Evolutionary conservation across 2,113 vertebrate species (phyloP), one percentile per base, ranked within the genome.

Genomic region (Neodon shergylaensis): DNA sequence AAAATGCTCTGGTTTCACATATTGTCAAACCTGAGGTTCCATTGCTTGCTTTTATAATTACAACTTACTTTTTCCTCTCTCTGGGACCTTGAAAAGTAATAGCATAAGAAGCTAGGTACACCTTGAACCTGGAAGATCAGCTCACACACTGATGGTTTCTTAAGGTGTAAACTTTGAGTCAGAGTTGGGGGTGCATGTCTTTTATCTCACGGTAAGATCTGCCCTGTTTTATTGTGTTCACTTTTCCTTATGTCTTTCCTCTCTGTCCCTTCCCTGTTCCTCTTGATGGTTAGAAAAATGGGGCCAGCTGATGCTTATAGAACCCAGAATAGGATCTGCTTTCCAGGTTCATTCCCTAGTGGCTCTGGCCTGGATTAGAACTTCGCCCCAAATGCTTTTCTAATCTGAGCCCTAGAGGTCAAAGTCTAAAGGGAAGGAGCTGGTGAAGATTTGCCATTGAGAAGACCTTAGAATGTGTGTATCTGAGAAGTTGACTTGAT

Each of bases 11-110:
- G 74, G 66, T 79, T 90, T 68, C 28, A 14, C 1, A 21, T 49
- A n/a, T 39, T 88, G 12, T 96, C 72, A 70, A 81, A n/a, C 81
- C 81, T 92, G 49, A n/a, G 12, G 12, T 78, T 79, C n/a, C 78
- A 0, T 19, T 92, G 61, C 92, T 10, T 81, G 47, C 36, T 83
- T 73, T 52, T 91, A n/a, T 90, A 85, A 5, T 74, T 31, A 8
- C 26, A 86, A 49, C 42, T n/a, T 85, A 47, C 36, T 65, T 24
- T 90, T 95, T 91, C 49, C 47, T 96, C 49, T 36, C 61, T 72
- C 7, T 90, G 44, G 65, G 58, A 61, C 16, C 39, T 90, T 84
- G 74, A 58, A 31, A 72, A 91, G 76, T 16, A 31, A 28, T 11
- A 65, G 5, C 8, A 2, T 42, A 33, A 87, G 6, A 21, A 44